Evolutionary conservation across 1,140 invertebrate genomes (phyloP).

Genomic region (Drosophila yakuba): DNA sequence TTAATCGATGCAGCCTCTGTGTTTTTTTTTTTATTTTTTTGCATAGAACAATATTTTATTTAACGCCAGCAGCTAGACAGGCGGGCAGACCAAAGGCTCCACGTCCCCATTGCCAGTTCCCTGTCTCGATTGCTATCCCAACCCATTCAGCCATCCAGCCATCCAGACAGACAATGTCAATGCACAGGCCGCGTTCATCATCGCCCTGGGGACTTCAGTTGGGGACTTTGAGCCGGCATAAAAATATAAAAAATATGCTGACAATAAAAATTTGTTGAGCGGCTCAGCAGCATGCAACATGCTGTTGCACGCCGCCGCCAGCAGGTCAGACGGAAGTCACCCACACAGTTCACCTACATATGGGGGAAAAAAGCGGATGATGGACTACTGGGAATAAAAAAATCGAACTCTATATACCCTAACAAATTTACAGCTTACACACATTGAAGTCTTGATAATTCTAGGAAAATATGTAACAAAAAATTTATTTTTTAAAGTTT

Average conservation of each 20-base stretch:
- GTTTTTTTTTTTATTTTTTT: constrained; percentile 70
- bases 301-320: constrained; percentile 67
- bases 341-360: constrained; percentile 48
- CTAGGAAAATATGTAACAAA: too few species aligned
- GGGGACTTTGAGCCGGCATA: constrained; percentile 36
- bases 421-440: too few species aligned
- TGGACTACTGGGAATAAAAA: not conserved
- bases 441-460: too few species aligned
- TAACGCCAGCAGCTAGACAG: constrained; percentile 67
- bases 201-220: constrained; percentile 35
- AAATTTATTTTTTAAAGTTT: too few species aligned
- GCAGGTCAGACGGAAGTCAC: constrained; percentile 50
- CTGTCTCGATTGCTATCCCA: not conserved
- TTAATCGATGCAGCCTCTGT: constrained; percentile 71
- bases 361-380: constrained; percentile 8
- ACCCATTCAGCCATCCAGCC: not conserved
- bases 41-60: constrained; percentile 76
- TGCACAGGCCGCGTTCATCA: constrained; percentile 70
- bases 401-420: constrained; percentile 7
- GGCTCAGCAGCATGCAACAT: constrained; percentile 78
- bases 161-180: constrained; percentile 61
- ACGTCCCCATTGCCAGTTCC: not conserved
- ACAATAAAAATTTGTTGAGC: constrained; percentile 81
- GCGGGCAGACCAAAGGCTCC: constrained; percentile 30
- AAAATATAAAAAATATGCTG: constrained; percentile 80